Evolutionary conservation across 1,140 invertebrate genomes (phyloP).

Genomic region (Tetramorium alpestre): DNA sequence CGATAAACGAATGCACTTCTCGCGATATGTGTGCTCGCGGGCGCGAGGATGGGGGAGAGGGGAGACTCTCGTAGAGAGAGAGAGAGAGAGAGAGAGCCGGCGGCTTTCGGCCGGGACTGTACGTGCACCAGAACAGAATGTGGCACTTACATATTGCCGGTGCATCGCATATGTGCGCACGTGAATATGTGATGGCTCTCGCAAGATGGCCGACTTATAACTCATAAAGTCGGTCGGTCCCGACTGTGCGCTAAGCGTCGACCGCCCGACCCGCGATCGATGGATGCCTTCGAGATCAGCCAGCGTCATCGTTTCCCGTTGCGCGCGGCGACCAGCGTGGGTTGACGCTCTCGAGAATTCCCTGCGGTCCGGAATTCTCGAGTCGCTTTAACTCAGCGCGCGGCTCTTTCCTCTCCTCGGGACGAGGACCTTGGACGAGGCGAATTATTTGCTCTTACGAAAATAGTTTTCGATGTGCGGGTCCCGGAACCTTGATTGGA

Average conservation of each 20-base stretch:
- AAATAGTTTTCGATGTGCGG: not conserved
- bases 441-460: not conserved
- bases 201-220: constrained; percentile 85
- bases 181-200: constrained; percentile 82
- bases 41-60: not conserved
- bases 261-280: constrained; percentile 79
- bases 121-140: constrained; percentile 79
- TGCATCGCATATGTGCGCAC: constrained; percentile 80
- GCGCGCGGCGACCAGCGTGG: constrained; percentile 63
- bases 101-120: constrained; percentile 78
- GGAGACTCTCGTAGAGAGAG: not conserved
- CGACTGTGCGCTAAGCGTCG: constrained; percentile 75
- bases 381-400: not conserved
- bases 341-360: constrained; percentile 72
- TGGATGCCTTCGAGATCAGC: constrained; percentile 79
- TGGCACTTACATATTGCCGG: constrained; percentile 81
- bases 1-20: constrained; percentile 60
- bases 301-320: constrained; percentile 74
- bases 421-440: not conserved
- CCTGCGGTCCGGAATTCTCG: constrained; percentile 45
- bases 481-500: not conserved
- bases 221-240: constrained; percentile 82
- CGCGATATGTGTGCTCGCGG: constrained; percentile 21
- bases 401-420: not conserved
- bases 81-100: not conserved